Conservation (phyloP, 2,113 vertebrate genomes). For the Bettongia penicillata region DNA sequence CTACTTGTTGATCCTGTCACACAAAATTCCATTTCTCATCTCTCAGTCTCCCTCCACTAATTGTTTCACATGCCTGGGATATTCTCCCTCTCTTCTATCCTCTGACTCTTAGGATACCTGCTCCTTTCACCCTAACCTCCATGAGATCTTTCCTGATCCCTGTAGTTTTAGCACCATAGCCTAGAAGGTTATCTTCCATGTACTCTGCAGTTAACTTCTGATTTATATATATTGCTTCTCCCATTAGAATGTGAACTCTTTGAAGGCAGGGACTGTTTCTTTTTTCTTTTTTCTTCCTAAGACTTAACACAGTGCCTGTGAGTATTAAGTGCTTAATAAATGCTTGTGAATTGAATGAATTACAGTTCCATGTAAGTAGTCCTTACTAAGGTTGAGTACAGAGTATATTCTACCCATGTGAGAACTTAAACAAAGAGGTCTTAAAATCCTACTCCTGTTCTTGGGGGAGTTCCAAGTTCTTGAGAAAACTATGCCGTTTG, state of each 20-base stretch:
- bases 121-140: too few species aligned
- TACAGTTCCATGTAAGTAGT: neutral
- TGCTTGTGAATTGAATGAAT: neutral
- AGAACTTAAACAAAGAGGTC: neutral
- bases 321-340: neutral
- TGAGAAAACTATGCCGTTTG: neutral
- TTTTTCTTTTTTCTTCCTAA: neutral
- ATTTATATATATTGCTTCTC: too few species aligned
- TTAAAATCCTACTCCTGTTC: neutral
- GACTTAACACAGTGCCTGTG: neutral
- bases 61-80: too few species aligned
- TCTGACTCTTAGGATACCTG: too few species aligned
- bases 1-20: neutral
- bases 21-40: neutral
- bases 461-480: neutral
- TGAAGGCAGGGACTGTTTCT: neutral
- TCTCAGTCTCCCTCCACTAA: too few species aligned
- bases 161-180: too few species aligned
- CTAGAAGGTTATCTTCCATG: too few species aligned
- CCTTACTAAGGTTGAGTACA: neutral
- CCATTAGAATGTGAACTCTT: neutral
- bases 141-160: too few species aligned
- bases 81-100: too few species aligned
- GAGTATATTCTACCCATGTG: neutral
- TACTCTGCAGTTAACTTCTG: too few species aligned